phyloP scores from a whole-genome alignment of 1,140 invertebrate genomes.

The Bacillus rossius region DNA sequence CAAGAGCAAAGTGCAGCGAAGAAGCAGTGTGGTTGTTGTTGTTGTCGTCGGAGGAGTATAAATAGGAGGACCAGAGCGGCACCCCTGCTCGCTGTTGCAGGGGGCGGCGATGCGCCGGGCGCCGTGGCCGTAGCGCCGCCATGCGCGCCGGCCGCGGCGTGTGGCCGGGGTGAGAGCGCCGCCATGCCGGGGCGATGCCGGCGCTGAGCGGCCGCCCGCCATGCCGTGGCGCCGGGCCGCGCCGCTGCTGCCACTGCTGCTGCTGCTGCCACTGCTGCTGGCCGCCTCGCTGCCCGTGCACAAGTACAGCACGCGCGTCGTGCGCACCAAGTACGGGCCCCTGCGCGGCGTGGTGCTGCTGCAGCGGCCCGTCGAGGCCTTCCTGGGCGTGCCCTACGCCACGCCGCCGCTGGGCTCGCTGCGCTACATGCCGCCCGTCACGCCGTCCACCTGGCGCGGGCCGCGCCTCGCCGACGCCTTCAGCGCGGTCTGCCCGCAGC shows the following conservation, averaged over 20 bases:
- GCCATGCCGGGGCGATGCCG: slow-evolving; percentile 3
- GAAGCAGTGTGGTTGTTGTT: no score
- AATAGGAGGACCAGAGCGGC: no score
- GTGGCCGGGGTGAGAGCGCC: background rate
- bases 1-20: no score
- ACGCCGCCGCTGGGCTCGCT: slow-evolving; percentile 69
- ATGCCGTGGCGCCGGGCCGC: background rate
- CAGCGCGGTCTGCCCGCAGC: slow-evolving; percentile 87
- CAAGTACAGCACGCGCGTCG: slow-evolving; percentile 72
- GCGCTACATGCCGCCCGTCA: slow-evolving; percentile 91
- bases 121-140: no score
- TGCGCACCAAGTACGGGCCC: slow-evolving; percentile 81
- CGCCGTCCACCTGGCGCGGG: slow-evolving; percentile 80
- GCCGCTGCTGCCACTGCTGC: background rate
- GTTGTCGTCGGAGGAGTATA: no score
- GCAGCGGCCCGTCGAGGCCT: slow-evolving; percentile 83
- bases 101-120: no score
- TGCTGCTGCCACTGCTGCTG: background rate
- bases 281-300: slow-evolving; percentile 41
- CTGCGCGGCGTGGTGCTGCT: slow-evolving; percentile 75
- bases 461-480: slow-evolving; percentile 73
- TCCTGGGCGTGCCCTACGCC: slow-evolving; percentile 91
- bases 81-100: no score
- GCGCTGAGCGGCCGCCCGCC: background rate
- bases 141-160: no score